A percentile compares a stretch with the other conserved stretches of the same genome.
Evolutionary conservation across 2,797 vertebrate genomes (phyloP).

Genomic region (Danionella dracula): DNA sequence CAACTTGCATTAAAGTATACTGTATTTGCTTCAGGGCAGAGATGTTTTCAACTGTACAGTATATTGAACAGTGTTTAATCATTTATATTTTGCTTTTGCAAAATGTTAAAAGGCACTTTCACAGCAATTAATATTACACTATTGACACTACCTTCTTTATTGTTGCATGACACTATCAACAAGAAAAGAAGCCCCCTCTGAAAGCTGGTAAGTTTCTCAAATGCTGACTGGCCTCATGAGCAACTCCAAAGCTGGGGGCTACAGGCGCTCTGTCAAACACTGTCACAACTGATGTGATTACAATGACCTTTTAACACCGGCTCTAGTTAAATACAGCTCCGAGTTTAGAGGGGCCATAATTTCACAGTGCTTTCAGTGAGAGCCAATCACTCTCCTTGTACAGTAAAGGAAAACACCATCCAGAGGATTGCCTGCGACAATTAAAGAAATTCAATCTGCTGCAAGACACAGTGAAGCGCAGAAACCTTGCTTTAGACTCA

Average conservation of each 20-base stretch:
- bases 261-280: neutral
- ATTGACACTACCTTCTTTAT: too few species aligned
- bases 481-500: neutral
- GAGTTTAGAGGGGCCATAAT: neutral
- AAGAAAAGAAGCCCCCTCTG: neutral
- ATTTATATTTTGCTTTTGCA: too few species aligned
- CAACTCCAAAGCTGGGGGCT: too few species aligned
- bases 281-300: neutral
- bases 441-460: conserved; percentile 6
- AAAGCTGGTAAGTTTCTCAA: neutral
- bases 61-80: too few species aligned
- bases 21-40: too few species aligned
- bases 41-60: too few species aligned
- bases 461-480: neutral
- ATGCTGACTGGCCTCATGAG: neutral
- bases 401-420: neutral
- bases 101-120: too few species aligned
- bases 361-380: neutral
- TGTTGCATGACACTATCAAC: neutral
- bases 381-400: neutral
- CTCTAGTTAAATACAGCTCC: conserved; percentile 7
- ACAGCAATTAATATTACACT: neutral
- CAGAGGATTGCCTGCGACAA: neutral
- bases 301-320: conserved; percentile 1
- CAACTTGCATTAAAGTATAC: too few species aligned